Evolutionary conservation across 2,113 vertebrate species (phyloP), one percentile per base, ranked within the genome.

Genomic region (Neopipo cinnamomea): DNA sequence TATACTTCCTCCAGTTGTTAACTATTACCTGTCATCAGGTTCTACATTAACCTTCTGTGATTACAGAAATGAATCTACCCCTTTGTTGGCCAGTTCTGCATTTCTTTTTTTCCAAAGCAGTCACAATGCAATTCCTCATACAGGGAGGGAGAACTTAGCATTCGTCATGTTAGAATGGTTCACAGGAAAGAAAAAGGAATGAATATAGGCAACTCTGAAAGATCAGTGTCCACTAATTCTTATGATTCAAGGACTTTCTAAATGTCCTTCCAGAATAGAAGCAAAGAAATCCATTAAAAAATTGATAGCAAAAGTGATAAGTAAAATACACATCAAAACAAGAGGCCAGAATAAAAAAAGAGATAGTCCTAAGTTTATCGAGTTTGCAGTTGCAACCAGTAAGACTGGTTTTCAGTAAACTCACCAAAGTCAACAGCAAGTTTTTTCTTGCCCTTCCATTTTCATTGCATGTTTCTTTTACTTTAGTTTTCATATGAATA

Each of bases 341-440:
- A 71, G 37, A 91, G 15, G 31, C 13, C 23, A 66, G 59, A 83
- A 81, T 37, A 61, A 85, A 85, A 85, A 42, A 50, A 27, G 1
- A 25, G 1, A 44, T 9, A 80, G 24, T 22, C 21, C 15, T 58
- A 55, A 24, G 39, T 74, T 21, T 52, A 11, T 39, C 0, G 0
- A 7, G 58, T 89, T 89, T 81, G 62, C 47, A 67, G 30, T 19
- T 81, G 18, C 59, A 46, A 46, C 9, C 12, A 62, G 62, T 52
- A 86, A 77, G 55, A n/a, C 28, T 62, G 3, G 20, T 42, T 89
- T 84, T 62, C 91, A 62, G 20, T 58, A 77, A 90, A 68, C 22
- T 31, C 4, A 1, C 24, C n/a, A 35, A 41, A 62, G 39, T 47
- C 21, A 75, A 3, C 8, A 5, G 56, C 11, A 31, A 62, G 50